phyloP scores from a whole-genome alignment of 2,888 invertebrate genomes.

The Plagodis pulveraria region DNA sequence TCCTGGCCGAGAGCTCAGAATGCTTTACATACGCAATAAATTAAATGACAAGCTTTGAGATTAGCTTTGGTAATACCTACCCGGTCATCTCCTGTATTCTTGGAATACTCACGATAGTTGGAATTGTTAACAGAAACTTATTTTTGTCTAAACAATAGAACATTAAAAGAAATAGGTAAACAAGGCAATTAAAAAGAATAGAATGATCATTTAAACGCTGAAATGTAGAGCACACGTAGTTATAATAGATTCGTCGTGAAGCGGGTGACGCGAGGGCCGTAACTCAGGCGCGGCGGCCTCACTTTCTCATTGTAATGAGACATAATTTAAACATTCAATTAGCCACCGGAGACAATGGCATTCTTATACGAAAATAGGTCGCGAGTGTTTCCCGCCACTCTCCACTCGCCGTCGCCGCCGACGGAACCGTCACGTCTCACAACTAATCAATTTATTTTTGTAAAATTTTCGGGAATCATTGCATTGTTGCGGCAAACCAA shows the following conservation, averaged over 20 bases:
- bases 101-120: slow-evolving; percentile 7
- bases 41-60: slow-evolving; percentile 9
- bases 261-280: slow-evolving; percentile 3
- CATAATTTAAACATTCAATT: slow-evolving; percentile 30
- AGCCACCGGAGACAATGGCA: slow-evolving; percentile 35
- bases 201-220: slow-evolving; percentile 6
- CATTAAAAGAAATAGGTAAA: slow-evolving; percentile 15
- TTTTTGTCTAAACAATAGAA: slow-evolving; percentile 14
- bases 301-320: slow-evolving; percentile 29
- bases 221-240: slow-evolving; percentile 12
- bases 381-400: slow-evolving; percentile 3
- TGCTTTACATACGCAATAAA: slow-evolving; percentile 14
- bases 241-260: background rate
- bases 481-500: slow-evolving; percentile 32
- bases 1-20: background rate
- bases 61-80: background rate
- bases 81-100: background rate
- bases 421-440: background rate
- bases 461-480: slow-evolving; percentile 27
- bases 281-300: slow-evolving; percentile 7
- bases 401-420: background rate
- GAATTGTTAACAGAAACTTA: slow-evolving; percentile 12
- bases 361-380: slow-evolving; percentile 36
- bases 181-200: slow-evolving; percentile 11
- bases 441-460: slow-evolving; percentile 25